Base-by-base conservation (phyloP, 2,888 invertebrate genomes). In the Ptilodon capucinus region DNA sequence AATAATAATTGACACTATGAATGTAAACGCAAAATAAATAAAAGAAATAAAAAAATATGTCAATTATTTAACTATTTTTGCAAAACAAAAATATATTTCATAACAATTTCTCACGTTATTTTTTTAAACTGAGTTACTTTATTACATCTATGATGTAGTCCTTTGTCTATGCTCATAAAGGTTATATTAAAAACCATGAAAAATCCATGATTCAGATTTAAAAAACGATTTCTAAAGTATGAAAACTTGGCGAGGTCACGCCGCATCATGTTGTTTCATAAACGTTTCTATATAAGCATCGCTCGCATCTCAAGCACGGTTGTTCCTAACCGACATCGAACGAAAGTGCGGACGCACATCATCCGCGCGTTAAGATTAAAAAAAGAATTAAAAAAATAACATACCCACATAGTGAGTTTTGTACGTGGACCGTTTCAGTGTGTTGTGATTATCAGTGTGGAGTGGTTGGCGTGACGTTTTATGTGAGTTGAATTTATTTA, bases 401-500 rank as follows among this genome's bases (percentile, higher is more conserved):
- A 48, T 44, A 48, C 38, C 46, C 30, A 16, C 38, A 60, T 60
- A 54, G 36, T 57, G 56, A 63, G 61, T 38, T 42, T 7, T 41
- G 48, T 34, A 41, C 59, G 61, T 67, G 68, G 47, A 61, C 51
- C 51, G 54, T 65, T 70, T 70, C 61, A 72, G 72, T 71, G 71
- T 69, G 57, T 57, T 63, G 72, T 71, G 72, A 44, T 54, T 58
- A 46, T 54, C 59, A 59, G 71, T 72, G 72, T 64, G 49, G 64
- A 60, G 65, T 64, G 71, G 72, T 68, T 59, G 70, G 53, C 56
- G 68, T 60, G 46, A 57, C 51, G 45, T 53, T 50, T 42, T 40
- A 59, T 54, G 70, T 69, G 52, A 69, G 69, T 70, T 25, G 2
- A 14, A 39, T 14, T 39, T 51, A 46, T 45, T 52, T 49, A 52